Base-by-base conservation (phyloP, 2,888 invertebrate species). In the Drosophila monieri region DNA sequence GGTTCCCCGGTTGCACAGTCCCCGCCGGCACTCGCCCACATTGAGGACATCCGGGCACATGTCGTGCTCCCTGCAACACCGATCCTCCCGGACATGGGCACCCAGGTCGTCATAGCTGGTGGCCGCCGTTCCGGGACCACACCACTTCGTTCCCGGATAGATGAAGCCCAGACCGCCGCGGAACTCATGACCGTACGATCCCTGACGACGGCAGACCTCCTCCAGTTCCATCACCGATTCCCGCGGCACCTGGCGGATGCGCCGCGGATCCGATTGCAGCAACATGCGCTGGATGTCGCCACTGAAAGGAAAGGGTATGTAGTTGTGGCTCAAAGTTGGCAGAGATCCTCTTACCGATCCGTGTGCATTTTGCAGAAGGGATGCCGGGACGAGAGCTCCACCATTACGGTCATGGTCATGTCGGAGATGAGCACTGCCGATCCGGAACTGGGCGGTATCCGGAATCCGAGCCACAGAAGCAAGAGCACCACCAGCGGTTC, bases 131-230 rank as follows among this genome's bases (percentile, higher is more conserved):
- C 95, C 96, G 51, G 94, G 94, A 0, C 96, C 96, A 88, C 96
- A 96, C 95, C 96, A 96, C 87, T 95, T 95, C 0, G 96, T 96
- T 2, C 95, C 96, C 57, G 94, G 94, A 85, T 93, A 94, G 35
- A 93, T 93, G 79, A 94, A 93, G n/a, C 93, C 93, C 14, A 92
- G 72, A 0, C 90, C 91, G 18, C 92, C 92, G 52, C 92, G 90
- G 64, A 91, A 90, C 69, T 91, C 90, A 1, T 85, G 88, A 1
- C 91, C 91, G 66, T 90, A 90, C 2, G 91, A 80, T 64, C 88
- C 84, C 60, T 90, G 85, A 27, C 89, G 92, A 51, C 91, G 92
- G 78, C 94, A 94, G 6, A 94, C 93, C 54, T 92, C 92, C 78
- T 93, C 93, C 58, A 94, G 89, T 71, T 94, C 93, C 39, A 92